Evolutionary conservation across 2,113 vertebrate species (phyloP).

Genomic region (Halcyon senegalensis): DNA sequence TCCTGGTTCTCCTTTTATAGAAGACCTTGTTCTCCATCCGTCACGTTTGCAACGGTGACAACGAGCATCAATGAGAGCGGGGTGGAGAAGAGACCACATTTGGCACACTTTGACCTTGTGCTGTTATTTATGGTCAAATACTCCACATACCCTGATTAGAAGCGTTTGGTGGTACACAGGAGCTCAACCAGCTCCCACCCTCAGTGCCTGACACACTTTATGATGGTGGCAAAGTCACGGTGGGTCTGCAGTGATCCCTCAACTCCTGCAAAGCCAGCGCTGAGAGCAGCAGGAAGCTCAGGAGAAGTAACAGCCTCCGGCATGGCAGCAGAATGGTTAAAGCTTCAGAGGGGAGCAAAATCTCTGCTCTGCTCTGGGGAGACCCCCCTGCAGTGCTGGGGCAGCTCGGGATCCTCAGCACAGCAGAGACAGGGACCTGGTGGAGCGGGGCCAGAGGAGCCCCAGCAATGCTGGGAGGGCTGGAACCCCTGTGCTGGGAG

Average conservation of each 20-base stretch:
- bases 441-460: too few species aligned
- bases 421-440: too few species aligned
- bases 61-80: rapidly evolving
- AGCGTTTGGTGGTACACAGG: background rate
- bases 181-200: too few species aligned
- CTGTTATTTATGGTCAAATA: background rate
- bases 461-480: too few species aligned
- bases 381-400: too few species aligned
- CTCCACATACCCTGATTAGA: background rate
- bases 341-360: too few species aligned
- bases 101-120: background rate
- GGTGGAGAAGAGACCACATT: background rate
- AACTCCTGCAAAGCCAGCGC: background rate
- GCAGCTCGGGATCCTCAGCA: too few species aligned
- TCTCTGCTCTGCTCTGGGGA: too few species aligned
- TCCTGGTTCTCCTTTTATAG: background rate
- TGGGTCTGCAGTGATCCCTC: background rate
- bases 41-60: rapidly evolving
- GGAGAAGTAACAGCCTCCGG: background rate
- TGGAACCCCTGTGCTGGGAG: too few species aligned
- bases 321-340: background rate
- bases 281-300: background rate
- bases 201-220: background rate
- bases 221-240: too few species aligned
- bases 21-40: background rate